These are phyloP conservation scores for Helogale parvula DNA, from an alignment of 2,113 vertebrate genomes.

Conservation along the genomic window DNA sequence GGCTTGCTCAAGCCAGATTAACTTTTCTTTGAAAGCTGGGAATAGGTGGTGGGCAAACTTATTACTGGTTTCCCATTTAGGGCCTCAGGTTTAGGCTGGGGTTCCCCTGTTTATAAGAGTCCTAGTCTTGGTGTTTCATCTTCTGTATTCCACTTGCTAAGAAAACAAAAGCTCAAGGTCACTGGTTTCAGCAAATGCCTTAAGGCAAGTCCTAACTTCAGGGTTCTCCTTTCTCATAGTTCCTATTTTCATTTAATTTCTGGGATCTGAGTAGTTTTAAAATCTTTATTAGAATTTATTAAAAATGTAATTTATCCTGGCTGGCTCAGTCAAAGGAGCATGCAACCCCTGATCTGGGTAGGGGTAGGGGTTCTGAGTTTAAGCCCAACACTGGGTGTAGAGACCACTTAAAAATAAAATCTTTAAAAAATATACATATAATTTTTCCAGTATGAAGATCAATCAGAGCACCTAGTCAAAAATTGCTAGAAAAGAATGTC, in stretches of 20 bases:
- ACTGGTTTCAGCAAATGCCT: not conserved
- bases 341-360: not conserved
- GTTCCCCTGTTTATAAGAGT: not conserved
- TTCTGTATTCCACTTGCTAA: not conserved
- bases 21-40: not conserved
- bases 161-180: conserved; percentile 1
- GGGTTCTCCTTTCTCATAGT: not conserved
- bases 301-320: not conserved
- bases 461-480: not conserved
- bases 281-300: not conserved
- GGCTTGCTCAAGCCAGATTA: not conserved
- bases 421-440: not conserved
- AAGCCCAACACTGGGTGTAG: not conserved
- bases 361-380: not conserved
- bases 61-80: not conserved
- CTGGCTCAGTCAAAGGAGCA: not conserved
- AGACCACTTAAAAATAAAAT: not conserved
- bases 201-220: not conserved
- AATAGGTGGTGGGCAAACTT: not conserved
- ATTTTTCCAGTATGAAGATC: not conserved
- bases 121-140: not conserved
- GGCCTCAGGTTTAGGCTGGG: not conserved
- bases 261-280: not conserved
- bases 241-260: not conserved
- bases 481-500: not conserved